Base-by-base conservation (phyloP, 1,140 invertebrate species). In the Myzus persicae region DNA sequence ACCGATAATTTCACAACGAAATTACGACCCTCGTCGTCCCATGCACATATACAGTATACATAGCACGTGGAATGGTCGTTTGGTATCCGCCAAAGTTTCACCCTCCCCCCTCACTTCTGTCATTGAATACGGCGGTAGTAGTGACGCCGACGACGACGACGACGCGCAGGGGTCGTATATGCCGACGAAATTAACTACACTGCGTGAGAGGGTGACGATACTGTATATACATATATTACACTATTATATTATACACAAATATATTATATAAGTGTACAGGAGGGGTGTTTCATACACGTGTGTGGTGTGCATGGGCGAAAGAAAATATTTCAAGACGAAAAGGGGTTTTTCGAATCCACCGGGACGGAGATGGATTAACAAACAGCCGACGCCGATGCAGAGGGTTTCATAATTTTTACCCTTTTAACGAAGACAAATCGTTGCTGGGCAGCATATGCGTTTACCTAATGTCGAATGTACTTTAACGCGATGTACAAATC, bases 321-420 rank as follows among this genome's bases (percentile, higher is more conserved):
- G 51, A 90, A 90, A 51, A 90, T 59, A 40, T 54, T 91, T 91
- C 54, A 11, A 42, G 14, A 31, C 54, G 54, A 42, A 76, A 91
- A 36, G 54, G 90, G 84, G 42, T 87, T 87, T 87, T 87, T 87
- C 40, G 46, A 11, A 22, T 91, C 42, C 67, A 11, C 31, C n/a
- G 40, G 31, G 40, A 91, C 90, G 90, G 38, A 81, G 90, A 91
- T 91, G 59, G 90, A 91, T 91, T 91, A 81, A 46, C 67, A 46
- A 42, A 67, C 54, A 24, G 38, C 54, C 90, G 26, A 42, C 40
- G 84, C 38, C 31, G 59, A 67, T 67, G 24, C 22, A 87, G 40
- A n/a, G 85, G 44, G 42, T 87, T 87, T 87, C 84, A 31, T 87
- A 87, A 87, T 87, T 87, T 87, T 87, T 87, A 88, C 85, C 46